Percentiles rank a stretch among this genome's conserved stretches.
Evolutionary conservation across 1,140 invertebrate genomes (phyloP).

Genomic region (Orchestia grillus): DNA sequence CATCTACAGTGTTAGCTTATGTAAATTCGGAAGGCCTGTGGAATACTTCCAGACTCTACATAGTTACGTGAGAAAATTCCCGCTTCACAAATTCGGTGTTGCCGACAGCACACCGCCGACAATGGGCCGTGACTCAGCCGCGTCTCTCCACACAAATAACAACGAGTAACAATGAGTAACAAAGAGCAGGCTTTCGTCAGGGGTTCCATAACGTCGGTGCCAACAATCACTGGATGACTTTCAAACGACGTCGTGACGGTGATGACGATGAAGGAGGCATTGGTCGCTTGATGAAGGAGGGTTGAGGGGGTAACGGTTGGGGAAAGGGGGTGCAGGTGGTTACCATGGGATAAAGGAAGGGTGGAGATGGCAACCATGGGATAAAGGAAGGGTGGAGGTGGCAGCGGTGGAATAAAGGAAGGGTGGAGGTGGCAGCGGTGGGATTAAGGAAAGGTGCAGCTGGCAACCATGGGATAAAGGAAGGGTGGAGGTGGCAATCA

Average conservation of each 20-base stretch:
- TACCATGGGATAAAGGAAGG: too few species aligned
- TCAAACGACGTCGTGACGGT: not conserved
- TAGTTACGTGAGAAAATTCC: not conserved
- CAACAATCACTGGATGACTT: constrained; percentile 7
- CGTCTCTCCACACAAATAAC: not conserved
- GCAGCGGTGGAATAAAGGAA: too few species aligned
- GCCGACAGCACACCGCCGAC: not conserved
- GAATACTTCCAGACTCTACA: not conserved
- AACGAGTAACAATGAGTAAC: not conserved
- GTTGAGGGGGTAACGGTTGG: too few species aligned
- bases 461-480: too few species aligned
- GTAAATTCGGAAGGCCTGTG: not conserved
- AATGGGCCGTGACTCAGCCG: not conserved
- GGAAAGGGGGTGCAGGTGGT: too few species aligned
- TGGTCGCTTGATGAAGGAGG: too few species aligned
- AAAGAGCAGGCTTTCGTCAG: not conserved
- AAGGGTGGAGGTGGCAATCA: not conserved
- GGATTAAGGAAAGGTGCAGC: too few species aligned
- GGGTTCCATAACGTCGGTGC: not conserved
- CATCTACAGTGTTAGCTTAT: too few species aligned
- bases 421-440: too few species aligned
- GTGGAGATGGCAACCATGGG: not conserved
- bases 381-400: not conserved
- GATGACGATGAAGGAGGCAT: too few species aligned
- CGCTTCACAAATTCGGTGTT: not conserved